These are phyloP conservation scores for Cantharis nigra DNA, from an alignment of 2,888 invertebrate genomes.

Conservation along the genomic window DNA sequence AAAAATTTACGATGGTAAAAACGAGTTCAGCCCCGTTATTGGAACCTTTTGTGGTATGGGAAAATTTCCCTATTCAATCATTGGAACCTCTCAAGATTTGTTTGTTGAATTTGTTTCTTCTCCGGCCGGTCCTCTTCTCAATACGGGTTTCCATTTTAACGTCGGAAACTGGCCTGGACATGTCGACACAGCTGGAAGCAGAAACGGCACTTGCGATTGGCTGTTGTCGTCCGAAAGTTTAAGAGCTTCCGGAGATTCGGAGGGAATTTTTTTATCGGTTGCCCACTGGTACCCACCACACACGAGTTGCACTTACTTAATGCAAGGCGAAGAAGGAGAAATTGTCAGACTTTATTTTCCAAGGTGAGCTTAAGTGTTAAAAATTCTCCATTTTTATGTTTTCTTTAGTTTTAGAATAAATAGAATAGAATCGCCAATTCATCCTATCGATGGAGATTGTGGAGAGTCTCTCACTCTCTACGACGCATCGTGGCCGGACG, in stretches of 20 bases:
- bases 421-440: conserved; percentile 85
- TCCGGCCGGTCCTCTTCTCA: conserved; percentile 83
- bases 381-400: not conserved
- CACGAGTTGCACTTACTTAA: conserved; percentile 88
- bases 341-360: conserved; percentile 89
- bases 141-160: conserved; percentile 94
- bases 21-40: conserved; percentile 84
- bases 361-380: conserved; percentile 59
- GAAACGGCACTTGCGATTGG: conserved; percentile 89
- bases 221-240: conserved; percentile 81
- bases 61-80: conserved; percentile 91
- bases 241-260: conserved; percentile 76
- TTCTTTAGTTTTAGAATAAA: conserved; percentile 79
- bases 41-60: conserved; percentile 93
- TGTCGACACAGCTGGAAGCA: conserved; percentile 85
- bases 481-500: conserved; percentile 86
- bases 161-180: conserved; percentile 94
- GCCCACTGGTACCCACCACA: conserved; percentile 95
- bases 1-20: conserved; percentile 86
- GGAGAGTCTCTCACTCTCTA: conserved; percentile 89
- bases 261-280: conserved; percentile 88
- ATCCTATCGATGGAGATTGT: conserved; percentile 85
- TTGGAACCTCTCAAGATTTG: conserved; percentile 86
- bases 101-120: conserved; percentile 90
- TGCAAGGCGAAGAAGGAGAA: conserved; percentile 84